A percentile compares a stretch with the other conserved stretches of the same genome.
Evolutionary conservation across 2,113 vertebrate genomes (phyloP).

Genomic region (Cyphomyrus plagiostoma): DNA sequence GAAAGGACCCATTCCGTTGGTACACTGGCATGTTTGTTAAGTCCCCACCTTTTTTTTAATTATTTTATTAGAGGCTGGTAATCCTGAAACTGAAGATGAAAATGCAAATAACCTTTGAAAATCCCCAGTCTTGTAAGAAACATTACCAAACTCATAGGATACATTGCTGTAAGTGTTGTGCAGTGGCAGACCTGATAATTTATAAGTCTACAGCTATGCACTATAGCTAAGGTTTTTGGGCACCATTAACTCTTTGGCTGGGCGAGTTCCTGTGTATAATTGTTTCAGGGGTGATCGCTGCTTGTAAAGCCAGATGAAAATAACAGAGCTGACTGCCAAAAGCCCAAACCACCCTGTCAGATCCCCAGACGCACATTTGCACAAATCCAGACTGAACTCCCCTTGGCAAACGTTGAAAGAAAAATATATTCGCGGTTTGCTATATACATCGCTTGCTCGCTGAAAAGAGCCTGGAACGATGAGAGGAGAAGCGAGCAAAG

Average conservation of each 20-base stretch:
- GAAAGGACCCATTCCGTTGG: neutral
- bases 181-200: neutral
- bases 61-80: neutral
- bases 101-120: neutral
- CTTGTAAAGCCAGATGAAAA: slow-evolving; percentile 37
- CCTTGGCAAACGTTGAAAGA: slow-evolving; percentile 51
- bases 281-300: neutral
- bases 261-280: slow-evolving; percentile 5
- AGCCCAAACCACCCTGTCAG: slow-evolving; percentile 32
- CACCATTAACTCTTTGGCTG: slow-evolving; percentile 4
- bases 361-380: slow-evolving; percentile 33
- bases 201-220: neutral
- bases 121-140: neutral
- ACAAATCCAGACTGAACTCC: slow-evolving; percentile 27
- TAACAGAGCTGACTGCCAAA: slow-evolving; percentile 27
- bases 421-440: slow-evolving; percentile 51
- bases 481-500: slow-evolving; percentile 42
- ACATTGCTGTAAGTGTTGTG: neutral
- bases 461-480: slow-evolving; percentile 44
- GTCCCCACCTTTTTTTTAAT: neutral
- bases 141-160: neutral
- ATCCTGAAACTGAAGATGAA: neutral
- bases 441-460: slow-evolving; percentile 44
- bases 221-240: neutral
- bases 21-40: neutral